Conservation (phyloP, 2,113 vertebrate genomes). For the Sinosuthora webbiana region DNA sequence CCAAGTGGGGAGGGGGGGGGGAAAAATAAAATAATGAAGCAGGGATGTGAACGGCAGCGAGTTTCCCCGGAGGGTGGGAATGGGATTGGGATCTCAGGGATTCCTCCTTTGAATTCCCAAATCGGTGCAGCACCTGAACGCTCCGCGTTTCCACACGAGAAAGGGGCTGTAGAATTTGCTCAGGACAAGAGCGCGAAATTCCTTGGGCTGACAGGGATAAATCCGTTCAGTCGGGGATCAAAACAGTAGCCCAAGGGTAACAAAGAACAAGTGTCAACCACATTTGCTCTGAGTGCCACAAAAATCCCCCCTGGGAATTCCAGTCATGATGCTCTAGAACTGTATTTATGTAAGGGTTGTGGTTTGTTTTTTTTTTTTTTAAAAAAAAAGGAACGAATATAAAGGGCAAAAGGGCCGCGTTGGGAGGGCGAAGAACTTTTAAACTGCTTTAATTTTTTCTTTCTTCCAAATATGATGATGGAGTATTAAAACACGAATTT, state of each 20-base stretch:
- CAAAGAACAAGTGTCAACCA: slow-evolving; percentile 72
- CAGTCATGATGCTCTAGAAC: slow-evolving; percentile 50
- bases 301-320: slow-evolving; percentile 56
- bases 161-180: slow-evolving; percentile 33
- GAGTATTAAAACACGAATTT: not conserved
- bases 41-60: not conserved
- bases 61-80: not conserved
- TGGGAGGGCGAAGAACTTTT: not conserved
- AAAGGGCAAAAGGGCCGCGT: not conserved
- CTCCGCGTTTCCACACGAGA: slow-evolving; percentile 10
- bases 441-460: slow-evolving; percentile 7
- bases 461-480: not conserved
- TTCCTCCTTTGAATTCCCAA: not conserved
- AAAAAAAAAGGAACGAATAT: too few relatives aligned
- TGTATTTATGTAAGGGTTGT: slow-evolving; percentile 33
- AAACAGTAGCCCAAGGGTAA: slow-evolving; percentile 73
- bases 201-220: slow-evolving; percentile 63
- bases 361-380: too few relatives aligned
- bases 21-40: not conserved
- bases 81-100: not conserved
- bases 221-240: slow-evolving; percentile 65
- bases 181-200: slow-evolving; percentile 49
- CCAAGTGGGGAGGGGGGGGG: not conserved
- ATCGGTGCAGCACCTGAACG: not conserved
- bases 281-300: slow-evolving; percentile 65